Evolutionary conservation across 2,888 invertebrate genomes (phyloP).

Genomic region (Lymantria monacha): DNA sequence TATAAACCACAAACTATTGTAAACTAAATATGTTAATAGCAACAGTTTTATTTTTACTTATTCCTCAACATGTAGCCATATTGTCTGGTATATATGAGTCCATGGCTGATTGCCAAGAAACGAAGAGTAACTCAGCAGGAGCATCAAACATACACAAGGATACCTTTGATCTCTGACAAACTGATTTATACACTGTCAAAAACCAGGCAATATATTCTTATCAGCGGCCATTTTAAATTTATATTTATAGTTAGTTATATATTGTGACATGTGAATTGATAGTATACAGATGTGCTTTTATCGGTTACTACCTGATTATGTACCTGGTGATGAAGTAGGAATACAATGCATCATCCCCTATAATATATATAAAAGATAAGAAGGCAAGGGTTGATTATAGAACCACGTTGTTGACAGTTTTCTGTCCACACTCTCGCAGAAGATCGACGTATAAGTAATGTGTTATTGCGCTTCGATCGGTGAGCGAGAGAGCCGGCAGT

Average conservation of each 20-base stretch:
- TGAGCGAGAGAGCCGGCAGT: too few species aligned
- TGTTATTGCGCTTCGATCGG: too few species aligned
- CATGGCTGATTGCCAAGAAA: conserved; percentile 23
- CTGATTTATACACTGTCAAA: conserved; percentile 28
- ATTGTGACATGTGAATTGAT: background rate
- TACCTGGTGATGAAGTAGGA: too few species aligned
- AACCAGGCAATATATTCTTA: conserved; percentile 10
- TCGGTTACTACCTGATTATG: background rate
- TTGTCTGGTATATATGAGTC: conserved; percentile 21
- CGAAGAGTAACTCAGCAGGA: conserved; percentile 11
- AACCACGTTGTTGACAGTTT: too few species aligned
- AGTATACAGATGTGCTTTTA: background rate
- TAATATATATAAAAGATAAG: too few species aligned
- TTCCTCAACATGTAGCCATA: conserved; percentile 15
- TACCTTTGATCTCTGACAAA: conserved; percentile 30
- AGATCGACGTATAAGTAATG: too few species aligned
- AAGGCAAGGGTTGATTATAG: too few species aligned
- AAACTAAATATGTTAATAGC: background rate
- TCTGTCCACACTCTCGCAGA: too few species aligned
- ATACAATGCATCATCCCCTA: too few species aligned
- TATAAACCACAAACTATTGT: background rate
- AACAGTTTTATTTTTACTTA: conserved; percentile 8
- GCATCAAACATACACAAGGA: conserved; percentile 28
- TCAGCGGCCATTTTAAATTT: background rate
- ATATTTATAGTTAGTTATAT: background rate